Evolutionary conservation across 2,113 vertebrate species (phyloP).

Genomic region (Crypturellus undulatus): DNA sequence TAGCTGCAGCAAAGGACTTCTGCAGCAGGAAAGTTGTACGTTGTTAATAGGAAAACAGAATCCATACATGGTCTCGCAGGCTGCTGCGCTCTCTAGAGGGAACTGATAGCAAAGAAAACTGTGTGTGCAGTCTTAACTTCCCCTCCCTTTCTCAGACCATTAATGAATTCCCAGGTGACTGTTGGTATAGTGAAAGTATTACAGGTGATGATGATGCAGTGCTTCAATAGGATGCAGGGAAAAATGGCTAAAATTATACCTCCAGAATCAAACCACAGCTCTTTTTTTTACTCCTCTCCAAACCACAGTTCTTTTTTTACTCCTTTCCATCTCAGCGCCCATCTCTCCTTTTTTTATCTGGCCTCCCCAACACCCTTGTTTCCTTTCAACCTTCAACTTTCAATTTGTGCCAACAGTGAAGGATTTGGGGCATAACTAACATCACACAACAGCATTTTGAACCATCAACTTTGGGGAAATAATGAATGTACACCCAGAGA

Average conservation of each 20-base stretch:
- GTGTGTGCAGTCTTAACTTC: background rate
- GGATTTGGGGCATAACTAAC: background rate
- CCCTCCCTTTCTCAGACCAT: background rate
- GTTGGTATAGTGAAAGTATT: background rate
- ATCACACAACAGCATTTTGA: background rate
- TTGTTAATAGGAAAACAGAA: background rate
- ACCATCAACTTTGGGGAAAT: background rate
- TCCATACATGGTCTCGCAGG: background rate
- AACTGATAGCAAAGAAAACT: background rate
- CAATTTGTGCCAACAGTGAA: background rate
- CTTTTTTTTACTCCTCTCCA: no score
- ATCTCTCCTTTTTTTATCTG: background rate
- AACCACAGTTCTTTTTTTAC: no score
- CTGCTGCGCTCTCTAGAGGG: constrained; percentile 57
- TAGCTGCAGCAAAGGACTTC: background rate
- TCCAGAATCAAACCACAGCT: background rate
- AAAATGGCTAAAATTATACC: no score
- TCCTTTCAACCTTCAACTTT: background rate
- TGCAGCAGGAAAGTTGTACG: background rate
- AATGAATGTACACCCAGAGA: background rate
- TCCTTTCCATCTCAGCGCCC: background rate
- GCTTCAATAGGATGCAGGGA: background rate
- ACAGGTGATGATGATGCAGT: background rate
- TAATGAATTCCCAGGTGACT: constrained; percentile 14
- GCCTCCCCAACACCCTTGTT: background rate